phyloP scores from a whole-genome alignment of 2,113 vertebrate species.

The Tiliqua scincoides region DNA sequence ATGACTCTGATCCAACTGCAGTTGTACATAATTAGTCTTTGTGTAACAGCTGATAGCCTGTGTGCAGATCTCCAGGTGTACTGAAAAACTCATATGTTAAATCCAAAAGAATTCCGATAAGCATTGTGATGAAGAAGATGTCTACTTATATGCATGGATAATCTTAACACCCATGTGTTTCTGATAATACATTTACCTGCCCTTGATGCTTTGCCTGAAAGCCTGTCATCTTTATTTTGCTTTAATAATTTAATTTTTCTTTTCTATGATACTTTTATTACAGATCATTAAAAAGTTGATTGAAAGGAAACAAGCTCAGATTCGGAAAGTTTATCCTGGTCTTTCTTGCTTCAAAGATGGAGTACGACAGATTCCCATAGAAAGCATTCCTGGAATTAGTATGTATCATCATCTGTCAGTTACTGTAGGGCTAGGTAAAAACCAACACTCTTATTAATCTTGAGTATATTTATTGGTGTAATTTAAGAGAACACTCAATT shows the following conservation, averaged over 20 bases:
- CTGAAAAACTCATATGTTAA: not conserved
- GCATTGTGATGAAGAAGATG: not conserved
- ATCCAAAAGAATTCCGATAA: not conserved
- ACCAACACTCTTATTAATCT: not conserved
- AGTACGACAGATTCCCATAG: conserved; percentile 97
- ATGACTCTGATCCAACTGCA: not conserved
- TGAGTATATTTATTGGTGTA: conserved; percentile 30
- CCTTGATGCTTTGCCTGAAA: not conserved
- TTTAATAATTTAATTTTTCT: not conserved
- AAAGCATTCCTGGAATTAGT: conserved; percentile 99
- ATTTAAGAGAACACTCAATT: conserved; percentile 22
- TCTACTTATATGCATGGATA: not conserved
- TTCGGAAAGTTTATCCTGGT: conserved; percentile 98
- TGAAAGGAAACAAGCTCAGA: conserved; percentile 97
- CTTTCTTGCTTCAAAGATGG: conserved; percentile 99
- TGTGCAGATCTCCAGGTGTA: not conserved
- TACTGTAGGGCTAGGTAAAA: not conserved
- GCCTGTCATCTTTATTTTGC: not conserved
- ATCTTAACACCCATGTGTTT: not conserved
- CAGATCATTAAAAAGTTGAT: conserved; percentile 99
- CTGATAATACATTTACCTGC: not conserved
- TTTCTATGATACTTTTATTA: conserved; percentile 57
- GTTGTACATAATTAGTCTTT: not conserved
- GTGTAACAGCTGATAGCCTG: not conserved
- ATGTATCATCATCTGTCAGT: conserved; percentile 71